Evolutionary conservation across 2,888 invertebrate species (phyloP), one percentile per base, ranked within the genome.

Genomic region (Tridacna crocea): DNA sequence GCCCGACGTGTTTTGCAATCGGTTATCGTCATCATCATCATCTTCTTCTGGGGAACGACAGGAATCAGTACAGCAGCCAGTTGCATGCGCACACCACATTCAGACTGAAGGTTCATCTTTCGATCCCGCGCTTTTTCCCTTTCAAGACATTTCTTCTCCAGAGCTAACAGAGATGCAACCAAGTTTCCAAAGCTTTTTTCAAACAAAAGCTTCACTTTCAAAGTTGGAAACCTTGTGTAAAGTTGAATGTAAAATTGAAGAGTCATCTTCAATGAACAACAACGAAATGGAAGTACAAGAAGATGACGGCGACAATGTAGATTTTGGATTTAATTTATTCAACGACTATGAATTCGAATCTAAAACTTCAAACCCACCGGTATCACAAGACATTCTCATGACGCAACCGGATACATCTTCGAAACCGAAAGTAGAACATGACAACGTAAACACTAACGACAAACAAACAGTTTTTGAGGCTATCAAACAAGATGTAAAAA

Each of bases 321-420:
- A 75, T 75, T 51, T 66, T 11, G 66, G 75, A 17, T 75, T 65
- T 26, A 17, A 24, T 26, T 65, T 75, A 66, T 75, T 75, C 36
- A n/a, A n/a, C 24, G 72, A 58, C 6, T 2, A 36, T 46, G 36
- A 68, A 12, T 47, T 15, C 13, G 36, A 46, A 24, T 12, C 15
- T 10, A 19, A 15, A 51, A 27, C 65, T 48, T 51, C 36, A 46
- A 47, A n/a, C 19, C 8, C 47, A 19, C 61, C 4, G 3, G 4
- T 61, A 61, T 61, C 61, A 61, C 61, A 22, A 2, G 61, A 61
- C 22, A 47, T 2, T 51, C 11, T 24, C 26, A 47, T 51, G 24
- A 51, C 51, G 11, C 13, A 51, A 51, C 24, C 24, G n/a, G 47
- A 68, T 46, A 46, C 51, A 24, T 17, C 27, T 15, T 6, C 47